phyloP scores from a whole-genome alignment of 2,888 invertebrate species.

The Rotaria magnacalcarata region DNA sequence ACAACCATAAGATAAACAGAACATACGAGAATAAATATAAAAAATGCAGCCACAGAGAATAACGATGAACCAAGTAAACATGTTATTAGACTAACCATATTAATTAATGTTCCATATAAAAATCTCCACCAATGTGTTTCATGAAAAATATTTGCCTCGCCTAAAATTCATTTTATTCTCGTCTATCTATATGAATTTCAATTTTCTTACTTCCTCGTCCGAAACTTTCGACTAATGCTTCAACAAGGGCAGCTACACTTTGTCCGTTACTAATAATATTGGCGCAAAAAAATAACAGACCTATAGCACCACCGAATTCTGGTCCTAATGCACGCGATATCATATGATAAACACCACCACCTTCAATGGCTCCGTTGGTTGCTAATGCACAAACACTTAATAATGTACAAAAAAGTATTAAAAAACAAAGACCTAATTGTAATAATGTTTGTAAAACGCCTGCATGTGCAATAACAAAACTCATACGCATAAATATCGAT shows the following conservation, averaged over 20 bases:
- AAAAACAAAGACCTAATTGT: conserved; percentile 85
- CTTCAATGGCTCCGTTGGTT: conserved; percentile 97
- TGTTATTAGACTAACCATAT: conserved; percentile 75
- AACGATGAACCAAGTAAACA: conserved; percentile 86
- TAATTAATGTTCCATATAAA: conserved; percentile 76
- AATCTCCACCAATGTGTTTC: conserved; percentile 81
- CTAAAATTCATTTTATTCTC: conserved; percentile 42
- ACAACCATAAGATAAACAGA: conserved; percentile 41
- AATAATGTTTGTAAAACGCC: conserved; percentile 79
- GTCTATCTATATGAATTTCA: not conserved
- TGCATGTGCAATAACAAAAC: conserved; percentile 88
- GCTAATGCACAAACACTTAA: conserved; percentile 95
- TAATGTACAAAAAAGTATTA: conserved; percentile 86
- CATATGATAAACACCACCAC: conserved; percentile 99
- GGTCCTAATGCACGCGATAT: conserved; percentile 94
- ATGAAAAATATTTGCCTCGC: conserved; percentile 64
- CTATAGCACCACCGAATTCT: conserved; percentile 97
- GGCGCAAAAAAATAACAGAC: conserved; percentile 91
- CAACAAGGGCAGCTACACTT: conserved; percentile 89
- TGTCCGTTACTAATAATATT: conserved; percentile 94
- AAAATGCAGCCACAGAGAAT: conserved; percentile 66
- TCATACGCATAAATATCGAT: conserved; percentile 91
- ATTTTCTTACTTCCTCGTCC: conserved; percentile 60
- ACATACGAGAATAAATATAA: conserved; percentile 40
- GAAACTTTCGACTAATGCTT: conserved; percentile 71